Evolutionary conservation across 2,888 invertebrate genomes (phyloP), one percentile per base, ranked within the genome.

Genomic region (Meta bourneti): DNA sequence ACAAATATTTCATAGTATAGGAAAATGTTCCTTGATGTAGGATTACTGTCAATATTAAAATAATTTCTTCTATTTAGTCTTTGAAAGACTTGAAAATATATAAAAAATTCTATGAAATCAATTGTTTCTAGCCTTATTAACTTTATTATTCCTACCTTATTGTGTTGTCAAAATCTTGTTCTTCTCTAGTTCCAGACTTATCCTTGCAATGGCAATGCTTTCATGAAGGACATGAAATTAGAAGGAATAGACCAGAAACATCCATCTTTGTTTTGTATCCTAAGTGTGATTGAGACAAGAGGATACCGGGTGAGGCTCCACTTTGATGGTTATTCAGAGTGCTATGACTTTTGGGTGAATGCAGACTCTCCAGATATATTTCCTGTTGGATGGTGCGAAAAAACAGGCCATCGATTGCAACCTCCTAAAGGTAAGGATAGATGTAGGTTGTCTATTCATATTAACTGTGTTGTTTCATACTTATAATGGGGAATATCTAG

Each of bases 191-290:
- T 19, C 77, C 93, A 93, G 79, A 84, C 74, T 8, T 92, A 90
- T 92, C 93, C 93, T 9, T 19, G 72, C 13, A 72, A 61, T 49
- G 86, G 90, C n/a, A 93, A 93, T 92, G 81, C 61, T 11, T 93
- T 93, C 92, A 87, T 94, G 94, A 96, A 97, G 72, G 98, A 98
- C 5, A 98, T 98, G 98, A 97, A 98, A 94, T 94, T 99, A 94
- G 99, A 99, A 95, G 98, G 98, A 4, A 97, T 98, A 77, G 99
- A 99, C 95, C 99, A 98, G 0, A 97, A 97, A 94, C 98, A 98
- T 95, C 98, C 98, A 89, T 97, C 98, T 0, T 95, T 97, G 92
- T 98, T 98, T 95, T 98, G 98, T 94, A 98, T 98, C 49, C 96
- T 98, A 86, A 97, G 97, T 0, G 97, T 99, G 11, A 94, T 94